Base-by-base conservation (phyloP, 2,888 invertebrate genomes). In the Stramonita haemastoma region DNA sequence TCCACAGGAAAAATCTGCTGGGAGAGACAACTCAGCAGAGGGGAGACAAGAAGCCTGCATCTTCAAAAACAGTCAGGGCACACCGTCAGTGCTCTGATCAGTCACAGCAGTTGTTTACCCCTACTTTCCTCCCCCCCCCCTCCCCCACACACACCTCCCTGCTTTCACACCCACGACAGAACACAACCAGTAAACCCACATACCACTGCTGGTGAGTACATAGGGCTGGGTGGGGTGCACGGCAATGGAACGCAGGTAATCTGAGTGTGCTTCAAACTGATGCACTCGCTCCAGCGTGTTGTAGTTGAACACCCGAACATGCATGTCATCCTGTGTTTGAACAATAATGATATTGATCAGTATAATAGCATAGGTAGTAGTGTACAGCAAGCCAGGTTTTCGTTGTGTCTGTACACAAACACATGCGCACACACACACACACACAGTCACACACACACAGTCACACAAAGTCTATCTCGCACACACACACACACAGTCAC, bases 201-300 rank as follows among this genome's bases (percentile, higher is more conserved):
- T 96, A 99, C 98, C 99, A 96, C 99, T 99, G 96, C 99, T 98
- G 0, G 99, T 99, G 87, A 99, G 97, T 92, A 99, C 97, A 95
- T 98, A 98, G 0, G 99, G 99, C 95, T 99, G 99, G 84, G 98
- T 98, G 8, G 99, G 99, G 96, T 99, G 99, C 22, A 99, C 98
- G 13, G 98, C 98, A 94, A 99, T 99, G 94, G 98, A 98, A 91
- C 99, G 97, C 46, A 99, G 97, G 96, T 99, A 99, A 96, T 99
- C 99, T 0, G 99, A 99, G 96, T 99, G 99, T 0, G 99, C 99
- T 96, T 99, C 99, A 96, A 98, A 99, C 8, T 98, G 97, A 95
- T 99, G 99, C 8, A 99, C 98, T 93, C 99, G 97, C 96, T 99
- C 99, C 93, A 99, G 96, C 0, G 99, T 99, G 96, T 99, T 99